Percentiles rank a stretch among this genome's conserved stretches.
These are phyloP conservation scores for Himalopsyche japonica DNA, from an alignment of 2,888 invertebrate genomes.

Conservation along the genomic window DNA sequence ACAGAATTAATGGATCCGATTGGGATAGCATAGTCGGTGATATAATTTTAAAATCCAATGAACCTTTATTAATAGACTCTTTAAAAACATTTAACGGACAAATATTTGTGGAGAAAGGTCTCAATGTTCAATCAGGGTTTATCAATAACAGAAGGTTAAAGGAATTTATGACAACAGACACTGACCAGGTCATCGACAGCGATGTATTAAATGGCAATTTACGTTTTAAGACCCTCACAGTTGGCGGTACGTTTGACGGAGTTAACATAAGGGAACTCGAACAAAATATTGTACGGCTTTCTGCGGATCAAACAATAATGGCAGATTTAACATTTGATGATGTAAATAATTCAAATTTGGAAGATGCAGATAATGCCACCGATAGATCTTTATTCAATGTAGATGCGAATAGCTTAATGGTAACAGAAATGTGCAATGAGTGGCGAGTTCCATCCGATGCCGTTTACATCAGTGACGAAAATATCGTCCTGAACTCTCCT, in stretches of 20 bases:
- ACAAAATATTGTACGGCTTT: constrained; percentile 49
- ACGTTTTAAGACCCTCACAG: constrained; percentile 51
- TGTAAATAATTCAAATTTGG: constrained; percentile 38
- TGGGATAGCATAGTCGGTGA: constrained; percentile 52
- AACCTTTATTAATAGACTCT: constrained; percentile 49
- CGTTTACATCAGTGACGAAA: constrained; percentile 33
- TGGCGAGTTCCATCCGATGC: constrained; percentile 42
- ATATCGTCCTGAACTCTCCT: constrained; percentile 29
- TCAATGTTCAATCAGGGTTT: constrained; percentile 49
- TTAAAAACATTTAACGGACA: constrained; percentile 53
- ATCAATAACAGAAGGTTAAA: constrained; percentile 54
- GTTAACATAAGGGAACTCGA: constrained; percentile 52
- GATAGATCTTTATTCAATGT: constrained; percentile 35
- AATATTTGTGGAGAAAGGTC: constrained; percentile 48
- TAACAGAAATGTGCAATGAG: constrained; percentile 49
- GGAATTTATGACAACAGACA: constrained; percentile 55
- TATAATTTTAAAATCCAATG: constrained; percentile 52
- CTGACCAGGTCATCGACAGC: constrained; percentile 53
- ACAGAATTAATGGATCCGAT: constrained; percentile 49
- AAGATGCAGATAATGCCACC: constrained; percentile 2
- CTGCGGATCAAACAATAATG: constrained; percentile 48
- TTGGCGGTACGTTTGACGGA: constrained; percentile 51
- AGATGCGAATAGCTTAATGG: constrained; percentile 46
- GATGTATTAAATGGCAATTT: constrained; percentile 50
- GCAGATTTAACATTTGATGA: constrained; percentile 49